Conservation (phyloP, 2,797 vertebrate genomes). For the Lates japonicus region DNA sequence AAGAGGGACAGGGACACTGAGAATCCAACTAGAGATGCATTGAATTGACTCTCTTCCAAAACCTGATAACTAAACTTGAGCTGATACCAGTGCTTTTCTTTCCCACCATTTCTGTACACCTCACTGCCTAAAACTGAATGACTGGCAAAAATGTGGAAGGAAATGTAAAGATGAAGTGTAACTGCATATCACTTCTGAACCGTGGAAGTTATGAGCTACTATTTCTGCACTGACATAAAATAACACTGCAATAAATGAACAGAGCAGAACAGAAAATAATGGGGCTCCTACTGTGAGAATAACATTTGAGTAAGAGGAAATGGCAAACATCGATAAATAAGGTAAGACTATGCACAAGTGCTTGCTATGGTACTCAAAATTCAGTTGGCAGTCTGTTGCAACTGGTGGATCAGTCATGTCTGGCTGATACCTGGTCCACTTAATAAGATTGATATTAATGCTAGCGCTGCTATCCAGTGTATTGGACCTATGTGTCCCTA, state of each 20-base stretch:
- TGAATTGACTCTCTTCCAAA: not conserved
- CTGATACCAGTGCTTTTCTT: not conserved
- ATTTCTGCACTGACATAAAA: not conserved
- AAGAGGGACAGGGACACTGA: not conserved
- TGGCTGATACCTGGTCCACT: not conserved
- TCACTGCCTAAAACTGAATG: not conserved
- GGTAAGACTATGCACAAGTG: not conserved
- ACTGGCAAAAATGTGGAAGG: not conserved
- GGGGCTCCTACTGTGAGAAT: not conserved
- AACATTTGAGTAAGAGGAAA: slow-evolving; percentile 1
- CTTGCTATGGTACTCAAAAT: not conserved
- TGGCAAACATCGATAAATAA: not conserved
- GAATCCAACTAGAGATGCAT: not conserved
- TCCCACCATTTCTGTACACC: not conserved
- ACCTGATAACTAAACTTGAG: not conserved
- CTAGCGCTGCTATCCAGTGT: not conserved
- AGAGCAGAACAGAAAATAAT: not conserved
- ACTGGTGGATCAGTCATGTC: not conserved
- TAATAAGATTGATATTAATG: slow-evolving; percentile 3
- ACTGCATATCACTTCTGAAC: not conserved
- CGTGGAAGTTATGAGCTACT: not conserved
- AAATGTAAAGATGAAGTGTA: not conserved
- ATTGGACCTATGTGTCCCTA: not conserved
- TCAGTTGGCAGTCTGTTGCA: not conserved
- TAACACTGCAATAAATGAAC: not conserved